Conservation (phyloP, 1,140 invertebrate genomes). For the Goniozus legneri region DNA sequence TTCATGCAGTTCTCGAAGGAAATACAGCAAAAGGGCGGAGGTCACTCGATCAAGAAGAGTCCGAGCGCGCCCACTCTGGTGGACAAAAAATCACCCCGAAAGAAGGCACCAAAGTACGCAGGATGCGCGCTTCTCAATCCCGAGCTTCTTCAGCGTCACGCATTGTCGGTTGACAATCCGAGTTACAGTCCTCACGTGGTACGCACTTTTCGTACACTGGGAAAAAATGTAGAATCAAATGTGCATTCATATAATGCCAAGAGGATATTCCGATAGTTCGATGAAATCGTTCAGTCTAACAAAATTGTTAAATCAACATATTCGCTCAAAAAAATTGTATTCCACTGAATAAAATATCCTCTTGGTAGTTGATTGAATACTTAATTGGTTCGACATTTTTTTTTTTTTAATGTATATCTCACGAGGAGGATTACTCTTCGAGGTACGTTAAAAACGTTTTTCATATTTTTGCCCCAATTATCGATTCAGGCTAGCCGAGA, state of each 20-base stretch:
- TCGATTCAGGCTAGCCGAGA: slow-evolving; percentile 35
- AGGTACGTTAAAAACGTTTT: not conserved
- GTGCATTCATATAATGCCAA: too few species aligned
- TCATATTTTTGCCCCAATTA: slow-evolving; percentile 33
- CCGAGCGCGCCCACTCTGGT: slow-evolving; percentile 58
- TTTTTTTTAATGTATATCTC: too few species aligned
- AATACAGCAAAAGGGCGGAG: slow-evolving; percentile 51
- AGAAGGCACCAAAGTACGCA: slow-evolving; percentile 47
- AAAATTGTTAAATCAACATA: too few species aligned
- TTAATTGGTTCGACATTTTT: too few species aligned
- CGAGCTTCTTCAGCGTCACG: slow-evolving; percentile 60
- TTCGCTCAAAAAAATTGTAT: too few species aligned
- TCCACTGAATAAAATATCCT: too few species aligned
- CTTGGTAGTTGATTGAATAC: too few species aligned
- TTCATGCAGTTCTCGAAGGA: slow-evolving; percentile 69
- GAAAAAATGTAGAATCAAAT: too few species aligned
- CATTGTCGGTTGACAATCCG: slow-evolving; percentile 66
- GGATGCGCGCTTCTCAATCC: slow-evolving; percentile 60
- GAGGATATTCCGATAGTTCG: too few species aligned
- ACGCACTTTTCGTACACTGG: too few species aligned
- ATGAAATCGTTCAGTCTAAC: too few species aligned
- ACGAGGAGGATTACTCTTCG: not conserved
- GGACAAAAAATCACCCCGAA: slow-evolving; percentile 52
- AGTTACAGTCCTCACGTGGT: slow-evolving; percentile 46
- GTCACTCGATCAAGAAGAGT: slow-evolving; percentile 53